Conservation (phyloP, 1,140 invertebrate species). For the Zaprionus lachaisei region DNA sequence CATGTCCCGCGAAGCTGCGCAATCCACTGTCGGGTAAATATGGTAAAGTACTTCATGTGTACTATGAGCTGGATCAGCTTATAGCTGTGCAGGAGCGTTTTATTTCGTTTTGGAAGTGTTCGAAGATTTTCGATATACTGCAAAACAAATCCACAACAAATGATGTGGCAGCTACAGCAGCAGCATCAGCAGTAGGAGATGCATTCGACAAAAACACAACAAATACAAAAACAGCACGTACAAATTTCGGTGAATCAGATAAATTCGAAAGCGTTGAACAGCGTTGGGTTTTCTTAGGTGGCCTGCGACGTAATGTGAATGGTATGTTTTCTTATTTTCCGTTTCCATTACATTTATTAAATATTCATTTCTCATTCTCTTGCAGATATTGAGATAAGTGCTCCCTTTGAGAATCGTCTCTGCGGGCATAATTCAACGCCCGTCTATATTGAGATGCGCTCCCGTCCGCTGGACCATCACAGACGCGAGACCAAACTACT, state of each 20-base stretch:
- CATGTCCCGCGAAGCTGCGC: conserved; percentile 18
- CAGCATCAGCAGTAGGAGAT: neutral
- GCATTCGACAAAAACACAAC: neutral
- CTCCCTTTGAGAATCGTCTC: conserved; percentile 67
- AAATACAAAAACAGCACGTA: conserved; percentile 7
- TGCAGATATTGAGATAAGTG: conserved; percentile 62
- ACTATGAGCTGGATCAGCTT: conserved; percentile 75
- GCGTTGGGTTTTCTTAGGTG: conserved; percentile 58
- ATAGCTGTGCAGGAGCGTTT: conserved; percentile 73
- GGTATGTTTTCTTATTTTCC: conserved; percentile 28
- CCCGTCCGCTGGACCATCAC: conserved; percentile 60
- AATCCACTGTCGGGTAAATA: conserved; percentile 72
- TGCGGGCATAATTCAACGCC: conserved; percentile 76
- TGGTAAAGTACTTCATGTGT: conserved; percentile 72
- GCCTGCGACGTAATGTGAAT: conserved; percentile 44
- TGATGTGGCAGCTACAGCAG: neutral
- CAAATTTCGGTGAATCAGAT: conserved; percentile 7
- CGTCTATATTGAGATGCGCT: conserved; percentile 78
- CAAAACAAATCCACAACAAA: conserved; percentile 18
- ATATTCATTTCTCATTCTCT: too few species aligned
- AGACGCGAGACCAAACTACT: conserved; percentile 66
- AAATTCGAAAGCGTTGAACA: conserved; percentile 13
- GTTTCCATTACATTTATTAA: neutral
- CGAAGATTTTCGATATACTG: conserved; percentile 67
- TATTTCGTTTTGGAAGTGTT: conserved; percentile 79